Evolutionary conservation across 2,888 invertebrate genomes (phyloP).

Genomic region (Stictocephala bisonia): DNA sequence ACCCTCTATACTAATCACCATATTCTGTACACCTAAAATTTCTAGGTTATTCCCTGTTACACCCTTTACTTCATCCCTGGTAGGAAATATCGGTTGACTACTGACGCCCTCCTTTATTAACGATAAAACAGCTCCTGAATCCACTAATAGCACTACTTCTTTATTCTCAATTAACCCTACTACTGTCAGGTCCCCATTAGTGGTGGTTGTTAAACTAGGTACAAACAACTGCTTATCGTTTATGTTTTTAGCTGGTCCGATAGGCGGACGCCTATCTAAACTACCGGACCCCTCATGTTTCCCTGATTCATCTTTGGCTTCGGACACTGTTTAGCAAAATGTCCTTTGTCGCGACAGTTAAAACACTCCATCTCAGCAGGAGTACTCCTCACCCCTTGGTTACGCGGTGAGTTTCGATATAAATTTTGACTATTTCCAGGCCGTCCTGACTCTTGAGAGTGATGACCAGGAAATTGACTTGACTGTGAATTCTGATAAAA

Average conservation of each 20-base stretch:
- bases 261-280: background rate
- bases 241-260: background rate
- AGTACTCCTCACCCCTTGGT: background rate
- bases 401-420: too few species aligned
- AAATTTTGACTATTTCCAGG: background rate
- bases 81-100: background rate
- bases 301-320: background rate
- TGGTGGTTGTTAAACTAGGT: background rate
- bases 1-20: slow-evolving; percentile 1
- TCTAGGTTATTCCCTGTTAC: background rate
- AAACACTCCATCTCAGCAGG: background rate
- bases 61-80: background rate
- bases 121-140: background rate
- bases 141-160: background rate
- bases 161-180: slow-evolving; percentile 17
- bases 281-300: slow-evolving; percentile 12
- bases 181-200: slow-evolving; percentile 17
- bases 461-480: too few species aligned
- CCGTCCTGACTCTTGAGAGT: background rate
- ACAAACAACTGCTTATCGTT: background rate
- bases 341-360: background rate
- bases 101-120: slow-evolving; percentile 3
- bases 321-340: background rate
- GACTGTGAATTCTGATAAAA: too few species aligned
- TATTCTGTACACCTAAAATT: background rate